Conservation (phyloP, 2,797 vertebrate genomes). For the Sebastiscus tertius region DNA sequence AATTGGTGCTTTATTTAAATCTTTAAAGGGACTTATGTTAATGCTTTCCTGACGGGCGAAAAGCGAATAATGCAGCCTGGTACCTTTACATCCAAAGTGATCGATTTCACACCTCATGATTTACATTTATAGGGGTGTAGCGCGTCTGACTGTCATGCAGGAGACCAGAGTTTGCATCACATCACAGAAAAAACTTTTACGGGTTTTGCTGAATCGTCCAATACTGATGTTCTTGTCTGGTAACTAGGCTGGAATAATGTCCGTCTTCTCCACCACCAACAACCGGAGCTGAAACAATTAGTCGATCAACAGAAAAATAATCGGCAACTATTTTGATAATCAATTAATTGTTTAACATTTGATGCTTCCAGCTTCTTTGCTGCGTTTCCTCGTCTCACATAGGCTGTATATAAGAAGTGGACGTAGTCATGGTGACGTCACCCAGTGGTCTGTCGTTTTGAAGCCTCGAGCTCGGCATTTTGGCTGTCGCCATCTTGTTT, state of each 20-base stretch:
- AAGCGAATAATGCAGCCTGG: neutral
- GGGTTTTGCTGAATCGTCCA: neutral
- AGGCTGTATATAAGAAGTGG: too few relatives aligned
- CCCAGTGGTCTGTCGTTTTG: too few relatives aligned
- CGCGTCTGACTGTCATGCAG: neutral
- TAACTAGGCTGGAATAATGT: neutral
- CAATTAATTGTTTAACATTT: too few relatives aligned
- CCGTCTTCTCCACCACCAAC: neutral
- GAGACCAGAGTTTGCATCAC: neutral
- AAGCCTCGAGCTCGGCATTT: too few relatives aligned
- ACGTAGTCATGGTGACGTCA: too few relatives aligned
- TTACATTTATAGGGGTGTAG: neutral
- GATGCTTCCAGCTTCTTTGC: neutral
- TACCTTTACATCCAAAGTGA: too few relatives aligned
- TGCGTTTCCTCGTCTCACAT: neutral
- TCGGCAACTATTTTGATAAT: too few relatives aligned
- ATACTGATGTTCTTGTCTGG: neutral
- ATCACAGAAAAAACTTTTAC: neutral
- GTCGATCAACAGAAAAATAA: too few relatives aligned
- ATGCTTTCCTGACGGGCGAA: neutral
- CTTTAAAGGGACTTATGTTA: neutral
- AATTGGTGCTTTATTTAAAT: neutral
- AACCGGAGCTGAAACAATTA: neutral
- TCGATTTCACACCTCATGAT: neutral
- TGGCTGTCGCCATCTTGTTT: too few relatives aligned